phyloP scores from a whole-genome alignment of 2,888 invertebrate genomes.

The Netelia inedita region DNA sequence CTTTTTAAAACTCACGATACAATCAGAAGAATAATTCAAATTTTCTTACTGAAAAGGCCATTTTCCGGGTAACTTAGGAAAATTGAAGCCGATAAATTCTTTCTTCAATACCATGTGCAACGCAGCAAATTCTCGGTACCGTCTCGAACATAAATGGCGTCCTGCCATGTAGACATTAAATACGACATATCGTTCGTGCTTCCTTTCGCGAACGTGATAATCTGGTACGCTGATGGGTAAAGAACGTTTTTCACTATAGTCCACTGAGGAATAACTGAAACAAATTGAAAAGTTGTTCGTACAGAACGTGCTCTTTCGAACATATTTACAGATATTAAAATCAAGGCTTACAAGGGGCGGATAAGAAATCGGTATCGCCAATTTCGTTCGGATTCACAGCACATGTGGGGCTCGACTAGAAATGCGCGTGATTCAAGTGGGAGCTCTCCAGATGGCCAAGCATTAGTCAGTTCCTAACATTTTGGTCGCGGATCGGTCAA shows the following conservation, averaged over 20 bases:
- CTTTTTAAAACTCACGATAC: background rate
- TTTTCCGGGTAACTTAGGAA: slow-evolving; percentile 99
- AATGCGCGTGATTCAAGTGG: no score
- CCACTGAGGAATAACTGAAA: slow-evolving; percentile 91
- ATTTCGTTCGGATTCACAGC: no score
- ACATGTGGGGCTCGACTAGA: no score
- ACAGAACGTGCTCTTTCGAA: background rate
- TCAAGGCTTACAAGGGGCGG: no score
- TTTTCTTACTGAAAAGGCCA: slow-evolving; percentile 94
- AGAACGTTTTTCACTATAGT: slow-evolving; percentile 97
- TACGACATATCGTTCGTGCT: slow-evolving; percentile 96
- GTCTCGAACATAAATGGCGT: slow-evolving; percentile 97
- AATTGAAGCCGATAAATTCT: slow-evolving; percentile 97
- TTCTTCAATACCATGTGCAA: slow-evolving; percentile 95
- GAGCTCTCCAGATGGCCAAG: no score
- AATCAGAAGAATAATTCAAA: slow-evolving; percentile 16
- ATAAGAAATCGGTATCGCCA: no score
- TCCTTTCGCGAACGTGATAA: slow-evolving; percentile 95
- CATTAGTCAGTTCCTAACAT: no score
- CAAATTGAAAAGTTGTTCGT: slow-evolving; percentile 18
- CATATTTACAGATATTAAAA: background rate
- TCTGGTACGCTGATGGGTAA: slow-evolving; percentile 96
- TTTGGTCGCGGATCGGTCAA: no score
- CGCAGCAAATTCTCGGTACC: slow-evolving; percentile 98
- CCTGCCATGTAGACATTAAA: slow-evolving; percentile 99